A percentile compares a stretch with the other conserved stretches of the same genome.
Evolutionary conservation across 64 coral and sea anemone genomes (phyloP).

Genomic region (Actinia tenebrosa): DNA sequence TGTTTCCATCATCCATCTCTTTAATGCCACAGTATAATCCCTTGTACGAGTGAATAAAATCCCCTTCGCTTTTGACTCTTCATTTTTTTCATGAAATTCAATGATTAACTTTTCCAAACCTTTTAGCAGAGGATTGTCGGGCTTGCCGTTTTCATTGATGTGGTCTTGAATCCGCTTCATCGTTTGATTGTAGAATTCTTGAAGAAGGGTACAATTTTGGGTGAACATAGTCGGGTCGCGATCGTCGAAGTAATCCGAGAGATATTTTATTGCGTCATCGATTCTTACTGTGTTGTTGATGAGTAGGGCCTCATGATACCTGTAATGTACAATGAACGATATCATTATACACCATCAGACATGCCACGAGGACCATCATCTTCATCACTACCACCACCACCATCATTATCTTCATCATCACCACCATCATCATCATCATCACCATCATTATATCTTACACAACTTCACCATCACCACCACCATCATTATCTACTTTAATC

Average conservation of each 20-base stretch:
- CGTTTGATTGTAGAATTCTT: constrained; percentile 25
- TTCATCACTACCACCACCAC: not conserved
- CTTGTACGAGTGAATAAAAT: constrained; percentile 45
- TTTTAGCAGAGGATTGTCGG: constrained; percentile 48
- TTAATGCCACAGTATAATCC: constrained; percentile 36
- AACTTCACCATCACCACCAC: not conserved
- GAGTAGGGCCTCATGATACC: constrained; percentile 59
- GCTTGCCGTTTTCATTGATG: not conserved
- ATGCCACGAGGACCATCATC: not conserved
- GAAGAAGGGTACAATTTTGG: constrained; percentile 26
- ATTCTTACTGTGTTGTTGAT: constrained; percentile 61
- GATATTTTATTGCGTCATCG: constrained; percentile 59
- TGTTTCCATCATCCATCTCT: constrained; percentile 36
- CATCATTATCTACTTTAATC: not conserved
- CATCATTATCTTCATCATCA: not conserved
- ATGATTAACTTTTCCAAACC: constrained; percentile 50
- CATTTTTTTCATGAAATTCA: not conserved
- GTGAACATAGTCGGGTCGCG: constrained; percentile 57
- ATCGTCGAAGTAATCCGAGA: constrained; percentile 55
- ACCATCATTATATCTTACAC: not conserved
- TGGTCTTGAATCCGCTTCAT: not conserved
- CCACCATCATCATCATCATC: not conserved
- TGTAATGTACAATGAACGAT: not conserved
- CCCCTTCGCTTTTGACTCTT: constrained; percentile 17
- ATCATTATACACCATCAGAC: not conserved